phyloP scores from a whole-genome alignment of 2,888 invertebrate genomes.

The Tachina grossa region DNA sequence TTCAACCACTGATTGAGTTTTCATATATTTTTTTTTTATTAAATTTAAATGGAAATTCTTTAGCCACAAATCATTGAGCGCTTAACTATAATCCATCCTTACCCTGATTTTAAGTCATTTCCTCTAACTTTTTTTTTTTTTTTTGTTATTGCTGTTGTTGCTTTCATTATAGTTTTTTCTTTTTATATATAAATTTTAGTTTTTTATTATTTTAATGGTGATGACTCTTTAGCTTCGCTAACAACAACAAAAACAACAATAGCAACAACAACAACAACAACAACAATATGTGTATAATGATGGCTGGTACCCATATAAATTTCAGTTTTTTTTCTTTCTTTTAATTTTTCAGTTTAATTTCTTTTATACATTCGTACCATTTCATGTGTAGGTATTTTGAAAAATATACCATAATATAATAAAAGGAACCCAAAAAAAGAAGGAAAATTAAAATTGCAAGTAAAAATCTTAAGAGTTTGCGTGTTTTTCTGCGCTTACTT shows the following conservation, averaged over 20 bases:
- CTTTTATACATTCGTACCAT: slow-evolving; percentile 28
- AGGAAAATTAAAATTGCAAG: slow-evolving; percentile 56
- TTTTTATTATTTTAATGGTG: slow-evolving; percentile 64
- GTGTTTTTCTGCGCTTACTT: slow-evolving; percentile 64
- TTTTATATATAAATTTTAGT: slow-evolving; percentile 35
- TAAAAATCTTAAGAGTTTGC: slow-evolving; percentile 68
- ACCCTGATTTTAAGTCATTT: slow-evolving; percentile 68
- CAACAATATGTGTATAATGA: slow-evolving; percentile 62
- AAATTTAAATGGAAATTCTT: slow-evolving; percentile 54
- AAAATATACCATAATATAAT: slow-evolving; percentile 37
- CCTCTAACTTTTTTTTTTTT: slow-evolving; percentile 34
- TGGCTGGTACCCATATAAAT: slow-evolving; percentile 52
- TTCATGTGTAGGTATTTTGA: slow-evolving; percentile 22
- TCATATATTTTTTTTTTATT: slow-evolving; percentile 6
- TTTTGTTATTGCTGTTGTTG: slow-evolving; percentile 50
- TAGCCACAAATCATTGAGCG: slow-evolving; percentile 47
- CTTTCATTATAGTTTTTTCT: slow-evolving; percentile 60
- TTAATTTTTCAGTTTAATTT: slow-evolving; percentile 45
- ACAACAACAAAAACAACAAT: slow-evolving; percentile 47
- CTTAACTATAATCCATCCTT: slow-evolving; percentile 63
- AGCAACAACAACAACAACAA: slow-evolving; percentile 26
- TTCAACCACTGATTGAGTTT: slow-evolving; percentile 34
- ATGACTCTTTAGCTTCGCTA: slow-evolving; percentile 68
- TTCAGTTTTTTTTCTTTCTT: slow-evolving; percentile 45
- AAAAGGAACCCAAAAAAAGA: slow-evolving; percentile 14